Evolutionary conservation across 2,113 vertebrate genomes (phyloP).

Genomic region (Actenoides lindsayi): DNA sequence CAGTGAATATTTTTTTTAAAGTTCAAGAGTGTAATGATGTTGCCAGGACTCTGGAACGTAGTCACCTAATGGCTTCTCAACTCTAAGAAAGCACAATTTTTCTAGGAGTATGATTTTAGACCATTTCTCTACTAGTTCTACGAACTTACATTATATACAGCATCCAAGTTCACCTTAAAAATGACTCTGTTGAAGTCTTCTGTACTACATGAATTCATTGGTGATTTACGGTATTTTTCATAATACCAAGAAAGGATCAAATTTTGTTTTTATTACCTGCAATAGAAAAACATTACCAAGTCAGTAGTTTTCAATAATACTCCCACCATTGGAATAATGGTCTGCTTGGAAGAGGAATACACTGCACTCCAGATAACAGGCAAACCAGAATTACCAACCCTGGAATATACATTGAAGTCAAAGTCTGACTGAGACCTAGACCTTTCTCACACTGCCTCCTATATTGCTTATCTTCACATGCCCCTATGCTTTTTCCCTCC

Average conservation of each 20-base stretch:
- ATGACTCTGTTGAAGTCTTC: background rate
- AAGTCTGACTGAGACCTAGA: background rate
- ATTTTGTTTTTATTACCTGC: constrained; percentile 55
- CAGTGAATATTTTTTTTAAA: fast-evolving
- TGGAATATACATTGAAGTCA: fast-evolving
- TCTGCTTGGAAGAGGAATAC: background rate
- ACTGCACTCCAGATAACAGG: background rate
- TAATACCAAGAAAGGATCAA: background rate
- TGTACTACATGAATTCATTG: fast-evolving
- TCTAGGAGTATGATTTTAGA: background rate
- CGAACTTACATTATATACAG: background rate
- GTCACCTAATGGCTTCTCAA: background rate
- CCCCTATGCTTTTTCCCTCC: background rate
- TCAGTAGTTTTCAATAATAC: background rate
- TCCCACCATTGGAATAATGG: background rate
- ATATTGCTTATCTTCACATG: background rate
- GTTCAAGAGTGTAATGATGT: fast-evolving
- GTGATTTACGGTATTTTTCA: fast-evolving
- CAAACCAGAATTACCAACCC: background rate
- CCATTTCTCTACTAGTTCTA: background rate
- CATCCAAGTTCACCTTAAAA: background rate
- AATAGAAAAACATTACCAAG: background rate
- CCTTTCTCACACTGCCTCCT: background rate
- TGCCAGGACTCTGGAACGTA: background rate
- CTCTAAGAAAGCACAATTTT: background rate